Percentiles rank a stretch among this genome's conserved stretches.
These are phyloP conservation scores for Tribolium freemani DNA, from an alignment of 2,888 invertebrate species.

Conservation along the genomic window DNA sequence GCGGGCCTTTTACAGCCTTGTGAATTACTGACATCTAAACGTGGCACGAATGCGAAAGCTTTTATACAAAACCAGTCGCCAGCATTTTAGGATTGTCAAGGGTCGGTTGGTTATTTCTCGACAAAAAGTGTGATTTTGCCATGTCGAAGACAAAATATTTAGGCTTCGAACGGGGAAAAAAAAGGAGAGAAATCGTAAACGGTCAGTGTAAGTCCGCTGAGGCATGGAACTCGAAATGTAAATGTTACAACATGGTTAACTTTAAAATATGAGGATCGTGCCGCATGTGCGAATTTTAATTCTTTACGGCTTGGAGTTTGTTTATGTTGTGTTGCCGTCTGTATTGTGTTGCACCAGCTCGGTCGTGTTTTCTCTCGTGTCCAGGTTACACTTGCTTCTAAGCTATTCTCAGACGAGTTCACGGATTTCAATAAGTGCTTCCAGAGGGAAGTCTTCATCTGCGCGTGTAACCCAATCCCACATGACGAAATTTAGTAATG, in stretches of 20 bases:
- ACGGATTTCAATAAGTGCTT: constrained; percentile 14
- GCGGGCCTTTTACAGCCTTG: constrained; percentile 4
- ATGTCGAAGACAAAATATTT: constrained; percentile 19
- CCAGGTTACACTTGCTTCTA: constrained; percentile 21
- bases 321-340: constrained; percentile 65
- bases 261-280: constrained; percentile 64
- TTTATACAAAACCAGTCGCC: constrained; percentile 5
- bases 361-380: constrained; percentile 31
- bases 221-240: constrained; percentile 53
- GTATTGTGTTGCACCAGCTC: constrained; percentile 60
- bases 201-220: constrained; percentile 12
- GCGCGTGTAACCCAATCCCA: constrained; percentile 1
- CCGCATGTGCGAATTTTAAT: constrained; percentile 67
- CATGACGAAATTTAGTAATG: constrained; percentile 30
- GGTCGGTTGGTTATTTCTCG: neutral
- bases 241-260: constrained; percentile 57
- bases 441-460: neutral
- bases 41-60: constrained; percentile 2
- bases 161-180: neutral
- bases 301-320: constrained; percentile 62
- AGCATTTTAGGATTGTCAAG: neutral
- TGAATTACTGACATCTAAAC: constrained; percentile 19
- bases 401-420: constrained; percentile 12
- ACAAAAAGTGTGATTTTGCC: constrained; percentile 4
- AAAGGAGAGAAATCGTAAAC: constrained; percentile 10